Conservation (phyloP, 30 jellyfish, hydroid and myxozoan species). For the Clytia hemisphaerica region DNA sequence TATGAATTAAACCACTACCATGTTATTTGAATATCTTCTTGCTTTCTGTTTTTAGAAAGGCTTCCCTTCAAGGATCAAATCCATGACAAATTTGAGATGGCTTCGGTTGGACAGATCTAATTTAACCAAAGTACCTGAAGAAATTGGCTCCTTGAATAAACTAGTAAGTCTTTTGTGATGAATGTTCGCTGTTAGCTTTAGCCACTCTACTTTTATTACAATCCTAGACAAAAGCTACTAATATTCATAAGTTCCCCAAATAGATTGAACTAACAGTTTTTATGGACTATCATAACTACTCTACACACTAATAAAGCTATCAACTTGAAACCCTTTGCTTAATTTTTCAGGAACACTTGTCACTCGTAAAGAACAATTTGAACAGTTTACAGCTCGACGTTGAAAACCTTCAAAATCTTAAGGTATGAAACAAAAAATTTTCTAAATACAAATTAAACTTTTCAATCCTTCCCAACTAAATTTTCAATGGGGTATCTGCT, state of each 20-base stretch:
- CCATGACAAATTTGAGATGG: constrained; percentile 92
- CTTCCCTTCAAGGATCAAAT: constrained; percentile 74
- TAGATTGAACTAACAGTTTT: not conserved
- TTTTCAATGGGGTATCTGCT: not conserved
- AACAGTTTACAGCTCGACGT: constrained; percentile 74
- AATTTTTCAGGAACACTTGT: constrained; percentile 80
- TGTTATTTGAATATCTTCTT: too few relatives aligned
- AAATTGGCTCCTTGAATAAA: constrained; percentile 59
- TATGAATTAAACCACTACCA: too few relatives aligned
- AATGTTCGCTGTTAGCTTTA: not conserved
- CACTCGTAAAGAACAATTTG: constrained; percentile 73
- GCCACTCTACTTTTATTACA: not conserved
- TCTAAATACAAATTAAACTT: too few relatives aligned
- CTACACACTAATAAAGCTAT: not conserved
- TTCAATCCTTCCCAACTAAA: too few relatives aligned
- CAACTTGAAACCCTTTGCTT: not conserved
- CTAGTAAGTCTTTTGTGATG: constrained; percentile 40
- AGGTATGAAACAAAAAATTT: constrained; percentile 58
- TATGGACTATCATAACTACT: not conserved
- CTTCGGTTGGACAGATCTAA: constrained; percentile 82
- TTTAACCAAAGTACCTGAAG: constrained; percentile 60
- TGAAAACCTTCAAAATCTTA: constrained; percentile 58
- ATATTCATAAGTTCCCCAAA: not conserved
- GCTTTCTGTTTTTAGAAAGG: constrained; percentile 54
- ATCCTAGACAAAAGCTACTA: not conserved